These are phyloP conservation scores for Antrozous pallidus DNA, from an alignment of 2,797 vertebrate species.

Conservation along the genomic window DNA sequence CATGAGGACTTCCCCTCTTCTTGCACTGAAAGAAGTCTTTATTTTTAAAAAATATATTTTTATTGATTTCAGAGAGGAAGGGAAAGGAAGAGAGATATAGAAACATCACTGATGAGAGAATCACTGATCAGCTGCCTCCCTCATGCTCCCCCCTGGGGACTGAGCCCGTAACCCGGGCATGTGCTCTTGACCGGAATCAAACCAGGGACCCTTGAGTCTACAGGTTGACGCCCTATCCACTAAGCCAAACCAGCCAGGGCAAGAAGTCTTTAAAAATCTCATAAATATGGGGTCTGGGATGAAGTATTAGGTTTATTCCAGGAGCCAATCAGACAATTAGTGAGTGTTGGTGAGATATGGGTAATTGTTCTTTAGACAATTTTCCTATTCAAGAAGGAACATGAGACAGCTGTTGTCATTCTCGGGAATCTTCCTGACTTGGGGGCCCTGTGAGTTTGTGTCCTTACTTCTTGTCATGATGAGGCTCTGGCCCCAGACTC, in stretches of 20 bases:
- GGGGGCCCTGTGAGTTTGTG: neutral
- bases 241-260: no score
- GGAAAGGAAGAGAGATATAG: no score
- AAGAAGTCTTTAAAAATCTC: neutral
- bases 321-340: neutral
- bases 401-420: neutral
- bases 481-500: neutral
- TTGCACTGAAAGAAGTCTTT: neutral
- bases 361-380: neutral
- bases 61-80: no score
- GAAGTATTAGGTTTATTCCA: neutral
- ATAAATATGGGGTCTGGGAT: neutral
- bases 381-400: conserved; percentile 28
- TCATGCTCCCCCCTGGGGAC: no score
- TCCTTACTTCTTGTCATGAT: neutral
- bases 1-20: neutral
- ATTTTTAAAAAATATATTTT: neutral
- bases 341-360: neutral
- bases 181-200: no score
- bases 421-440: neutral
- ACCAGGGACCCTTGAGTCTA: no score
- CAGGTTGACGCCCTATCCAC: no score
- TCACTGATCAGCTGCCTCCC: no score
- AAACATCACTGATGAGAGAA: no score
- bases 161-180: no score